Evolutionary conservation across 2,888 invertebrate species (phyloP).

Genomic region (Catocala nupta): DNA sequence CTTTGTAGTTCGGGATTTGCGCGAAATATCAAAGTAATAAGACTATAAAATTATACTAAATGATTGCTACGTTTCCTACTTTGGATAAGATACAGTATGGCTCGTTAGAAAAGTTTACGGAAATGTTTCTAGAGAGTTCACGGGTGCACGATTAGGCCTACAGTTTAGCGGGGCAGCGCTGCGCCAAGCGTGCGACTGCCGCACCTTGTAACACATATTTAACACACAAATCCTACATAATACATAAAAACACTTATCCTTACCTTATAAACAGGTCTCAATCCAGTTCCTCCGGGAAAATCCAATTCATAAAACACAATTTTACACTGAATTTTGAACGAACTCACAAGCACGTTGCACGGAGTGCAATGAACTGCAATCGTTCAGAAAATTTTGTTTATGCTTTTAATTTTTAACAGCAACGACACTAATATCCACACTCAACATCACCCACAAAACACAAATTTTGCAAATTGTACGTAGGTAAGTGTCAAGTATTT

Average conservation of each 20-base stretch:
- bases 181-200: slow-evolving; percentile 14
- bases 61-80: background rate
- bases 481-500: slow-evolving; percentile 3
- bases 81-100: background rate
- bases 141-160: slow-evolving; percentile 67
- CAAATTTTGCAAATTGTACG: slow-evolving; percentile 11
- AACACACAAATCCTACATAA: slow-evolving; percentile 22
- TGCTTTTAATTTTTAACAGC: slow-evolving; percentile 22
- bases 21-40: background rate
- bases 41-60: background rate
- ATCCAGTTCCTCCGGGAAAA: slow-evolving; percentile 72
- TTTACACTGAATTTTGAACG: slow-evolving; percentile 61
- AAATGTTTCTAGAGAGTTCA: slow-evolving; percentile 38
- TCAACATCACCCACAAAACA: slow-evolving; percentile 20
- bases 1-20: slow-evolving; percentile 1
- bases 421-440: slow-evolving; percentile 31
- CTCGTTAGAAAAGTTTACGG: slow-evolving; percentile 28
- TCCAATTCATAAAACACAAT: slow-evolving; percentile 69
- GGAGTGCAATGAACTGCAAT: slow-evolving; percentile 46
- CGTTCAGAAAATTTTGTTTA: slow-evolving; percentile 29
- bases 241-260: slow-evolving; percentile 41
- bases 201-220: slow-evolving; percentile 47
- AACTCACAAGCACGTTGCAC: slow-evolving; percentile 56
- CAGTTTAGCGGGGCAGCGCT: slow-evolving; percentile 37
- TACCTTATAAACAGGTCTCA: slow-evolving; percentile 74